Base-by-base conservation (phyloP, 2,797 vertebrate genomes). In the Arremon aurantiirostris region DNA sequence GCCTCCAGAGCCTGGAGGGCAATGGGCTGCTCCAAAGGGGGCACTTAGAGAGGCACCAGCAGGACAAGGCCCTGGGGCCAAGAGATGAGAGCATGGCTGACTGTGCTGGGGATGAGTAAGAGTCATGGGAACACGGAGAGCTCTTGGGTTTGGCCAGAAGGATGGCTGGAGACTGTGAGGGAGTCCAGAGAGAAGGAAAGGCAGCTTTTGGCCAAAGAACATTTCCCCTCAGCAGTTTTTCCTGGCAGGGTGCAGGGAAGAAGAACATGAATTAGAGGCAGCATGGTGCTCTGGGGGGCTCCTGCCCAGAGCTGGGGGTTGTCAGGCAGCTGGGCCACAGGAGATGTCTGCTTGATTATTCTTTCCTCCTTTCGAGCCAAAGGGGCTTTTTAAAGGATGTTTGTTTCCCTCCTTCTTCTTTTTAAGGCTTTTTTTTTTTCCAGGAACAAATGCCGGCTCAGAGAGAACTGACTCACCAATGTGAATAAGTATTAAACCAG, bases 141-240 rank as follows among this genome's bases (percentile, higher is more conserved):
- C 42, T 81, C 65, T 81, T 86, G 87, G 88, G 9, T 94, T 95
- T 96, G 94, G 94, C 95, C 30, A 86, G 82, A 55, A n/a, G 47
- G 17, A 37, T 59, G 55, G 73, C 73, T 96, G 82, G 86, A 91
- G 66, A 82, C n/a, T 2, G 26, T 2, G 26, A 93, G 47, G 56
- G 56, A 94, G 63, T 30, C 65, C 65, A 35, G 82, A 75, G 52
- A 83, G 61, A 81, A 91, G 69, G 77, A 92, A 91, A 85, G 50
- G 37, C 84, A 83, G 82, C 19, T 89, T 87, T 84, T 91, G 94
- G 96, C 76, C 9, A 13, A 59, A 32, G 83, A 66, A 90, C 19
- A 2, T 90, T 94, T 92, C 79, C 91, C 89, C 73, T 95, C 92
- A 91, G 95, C 92, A 92, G 72, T 92, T 96, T 96, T 96, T 97